Conservation (phyloP, 2,888 invertebrate genomes). For the Brachycybe producta region DNA sequence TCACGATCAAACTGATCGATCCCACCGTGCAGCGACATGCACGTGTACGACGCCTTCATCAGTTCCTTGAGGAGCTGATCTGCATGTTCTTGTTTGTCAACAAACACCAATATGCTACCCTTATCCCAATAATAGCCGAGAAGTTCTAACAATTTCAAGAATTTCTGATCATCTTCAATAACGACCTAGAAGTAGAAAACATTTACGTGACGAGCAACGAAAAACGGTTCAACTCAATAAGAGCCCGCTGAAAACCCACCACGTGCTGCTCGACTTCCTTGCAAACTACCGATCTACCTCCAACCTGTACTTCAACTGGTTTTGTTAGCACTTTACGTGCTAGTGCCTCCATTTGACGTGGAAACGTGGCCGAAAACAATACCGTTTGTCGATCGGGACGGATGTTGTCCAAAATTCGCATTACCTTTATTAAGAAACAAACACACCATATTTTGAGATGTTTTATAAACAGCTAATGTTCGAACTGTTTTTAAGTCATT, state of each 20-base stretch:
- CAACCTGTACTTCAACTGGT: slow-evolving; percentile 91
- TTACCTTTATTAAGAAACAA: slow-evolving; percentile 46
- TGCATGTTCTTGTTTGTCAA: slow-evolving; percentile 96
- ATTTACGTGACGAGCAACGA: not conserved
- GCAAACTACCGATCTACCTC: slow-evolving; percentile 91
- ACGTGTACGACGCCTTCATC: slow-evolving; percentile 91
- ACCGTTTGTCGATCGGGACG: slow-evolving; percentile 95
- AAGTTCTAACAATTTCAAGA: slow-evolving; percentile 91
- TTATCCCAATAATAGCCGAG: slow-evolving; percentile 84
- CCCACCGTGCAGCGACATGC: slow-evolving; percentile 95
- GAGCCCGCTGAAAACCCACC: slow-evolving; percentile 36
- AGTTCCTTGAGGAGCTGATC: slow-evolving; percentile 84
- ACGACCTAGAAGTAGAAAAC: slow-evolving; percentile 38
- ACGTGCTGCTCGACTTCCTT: slow-evolving; percentile 95
- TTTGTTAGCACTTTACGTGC: slow-evolving; percentile 83
- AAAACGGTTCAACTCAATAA: not conserved
- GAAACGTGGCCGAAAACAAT: slow-evolving; percentile 98
- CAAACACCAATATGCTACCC: slow-evolving; percentile 92
- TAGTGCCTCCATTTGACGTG: slow-evolving; percentile 96
- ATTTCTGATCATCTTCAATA: slow-evolving; percentile 91
- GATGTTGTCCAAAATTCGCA: slow-evolving; percentile 94
- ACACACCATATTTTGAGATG: not conserved
- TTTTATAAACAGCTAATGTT: not conserved
- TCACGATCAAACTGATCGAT: slow-evolving; percentile 99
- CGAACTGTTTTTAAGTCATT: not conserved